Base-by-base conservation (phyloP, 2,797 vertebrate genomes). In the Melopsittacus undulatus region DNA sequence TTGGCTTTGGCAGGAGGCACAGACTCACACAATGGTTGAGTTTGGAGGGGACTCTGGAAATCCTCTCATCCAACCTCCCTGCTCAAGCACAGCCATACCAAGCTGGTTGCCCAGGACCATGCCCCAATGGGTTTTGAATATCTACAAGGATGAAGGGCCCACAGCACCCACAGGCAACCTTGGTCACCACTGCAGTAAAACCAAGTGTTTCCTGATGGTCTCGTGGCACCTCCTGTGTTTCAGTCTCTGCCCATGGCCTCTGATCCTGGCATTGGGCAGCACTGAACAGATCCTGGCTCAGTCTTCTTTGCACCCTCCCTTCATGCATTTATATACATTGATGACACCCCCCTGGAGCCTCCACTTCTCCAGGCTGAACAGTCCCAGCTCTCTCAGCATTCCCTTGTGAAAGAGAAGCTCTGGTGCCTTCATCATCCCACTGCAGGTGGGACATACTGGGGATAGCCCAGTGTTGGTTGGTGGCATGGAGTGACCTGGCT, bases 111-210 rank as follows among this genome's bases (percentile, higher is more conserved):
- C 30, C 30, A 56, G 22, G 27, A 62, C 46, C 5, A 3, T 6
- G n/a, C 74, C 27, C 29, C 29, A 7, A 1, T 38, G 20, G 13
- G 5, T 49, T 49, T 86, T 72, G 5, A 34, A 7, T 36, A 0
- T 24, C 29, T 40, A 32, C 27, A 68, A 15, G 19, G 26, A 59
- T 22, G 13, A 70, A 20, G 34, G 68, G 11, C 80, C 8, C 34
- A 62, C 22, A 68, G 27, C 27, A 38, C 27, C 7, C 7, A 2
- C 1, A 2, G 27, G 21, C 11, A 77, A 73, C 9, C 9, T 66
- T n/a, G 29, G 11, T 69, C 51, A 57, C 2, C 54, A 24, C 11
- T 0, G 2, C 5, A 62, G 27, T 0, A 67, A 49, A 54, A 16
- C 34, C 17, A 34, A 2, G 0, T 13, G 14, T 64, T 68, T 59